Conservation (phyloP, 2,113 vertebrate genomes). For the Brienomyrus longianalis region DNA sequence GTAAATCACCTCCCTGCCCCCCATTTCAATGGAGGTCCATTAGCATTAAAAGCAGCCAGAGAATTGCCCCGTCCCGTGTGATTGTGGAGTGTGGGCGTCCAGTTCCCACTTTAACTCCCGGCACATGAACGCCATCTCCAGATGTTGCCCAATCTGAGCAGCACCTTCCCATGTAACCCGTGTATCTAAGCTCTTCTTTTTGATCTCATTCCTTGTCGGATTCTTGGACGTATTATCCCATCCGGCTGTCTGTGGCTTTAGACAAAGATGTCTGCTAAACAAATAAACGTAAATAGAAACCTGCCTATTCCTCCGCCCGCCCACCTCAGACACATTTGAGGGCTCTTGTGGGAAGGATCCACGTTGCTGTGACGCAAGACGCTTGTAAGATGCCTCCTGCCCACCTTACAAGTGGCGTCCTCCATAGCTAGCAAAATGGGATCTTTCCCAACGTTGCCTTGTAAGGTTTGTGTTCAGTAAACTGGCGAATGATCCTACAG, state of each 20-base stretch:
- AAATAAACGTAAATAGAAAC: neutral
- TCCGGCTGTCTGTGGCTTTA: neutral
- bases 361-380: neutral
- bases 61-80: constrained; percentile 29
- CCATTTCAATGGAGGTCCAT: constrained; percentile 48
- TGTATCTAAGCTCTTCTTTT: neutral
- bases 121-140: neutral
- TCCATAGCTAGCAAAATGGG: neutral
- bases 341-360: neutral
- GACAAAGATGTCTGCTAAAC: neutral
- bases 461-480: neutral
- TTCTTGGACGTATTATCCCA: neutral
- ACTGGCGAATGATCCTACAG: neutral
- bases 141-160: neutral
- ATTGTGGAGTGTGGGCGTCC: neutral
- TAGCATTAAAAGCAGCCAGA: constrained; percentile 51
- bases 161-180: neutral
- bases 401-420: neutral
- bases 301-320: neutral
- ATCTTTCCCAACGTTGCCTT: neutral
- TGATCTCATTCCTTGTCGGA: neutral
- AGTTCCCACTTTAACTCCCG: neutral
- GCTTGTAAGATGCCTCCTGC: neutral
- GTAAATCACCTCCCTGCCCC: constrained; percentile 52
- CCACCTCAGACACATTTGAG: neutral